Evolutionary conservation across 2,113 vertebrate species (phyloP).

Genomic region (Ptilonorhynchus violaceus): DNA sequence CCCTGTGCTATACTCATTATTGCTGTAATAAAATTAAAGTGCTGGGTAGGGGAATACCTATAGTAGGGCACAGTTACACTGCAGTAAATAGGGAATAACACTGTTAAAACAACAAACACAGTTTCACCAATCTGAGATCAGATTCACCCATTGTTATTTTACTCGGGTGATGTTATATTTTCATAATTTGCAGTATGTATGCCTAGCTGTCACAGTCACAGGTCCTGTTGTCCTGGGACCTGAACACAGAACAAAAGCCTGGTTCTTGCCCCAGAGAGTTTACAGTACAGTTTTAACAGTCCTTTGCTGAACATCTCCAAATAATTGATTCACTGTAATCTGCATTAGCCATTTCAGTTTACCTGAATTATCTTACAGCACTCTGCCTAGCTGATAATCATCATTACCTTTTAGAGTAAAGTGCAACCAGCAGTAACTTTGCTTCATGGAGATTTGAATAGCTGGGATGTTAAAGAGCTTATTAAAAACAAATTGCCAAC

Average conservation of each 20-base stretch:
- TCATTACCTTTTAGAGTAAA: conserved; percentile 37
- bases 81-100: neutral
- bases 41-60: neutral
- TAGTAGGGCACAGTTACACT: neutral
- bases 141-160: neutral
- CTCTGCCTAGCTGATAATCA: conserved; percentile 51
- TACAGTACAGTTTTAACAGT: neutral
- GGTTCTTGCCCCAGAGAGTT: neutral
- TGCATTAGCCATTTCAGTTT: conserved; percentile 28
- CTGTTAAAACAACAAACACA: neutral
- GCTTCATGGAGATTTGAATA: conserved; percentile 25
- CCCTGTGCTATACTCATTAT: neutral
- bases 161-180: neutral
- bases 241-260: neutral
- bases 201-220: neutral
- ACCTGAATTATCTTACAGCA: conserved; percentile 27
- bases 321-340: conserved; percentile 31
- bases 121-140: neutral
- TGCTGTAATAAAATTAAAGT: conserved; percentile 13
- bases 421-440: conserved; percentile 27
- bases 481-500: conserved; percentile 57
- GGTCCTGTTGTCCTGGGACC: neutral
- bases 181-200: neutral
- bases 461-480: conserved; percentile 41
- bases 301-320: conserved; percentile 17